Evolutionary conservation across 2,888 invertebrate species (phyloP).

Genomic region (Nemoura dubitans): DNA sequence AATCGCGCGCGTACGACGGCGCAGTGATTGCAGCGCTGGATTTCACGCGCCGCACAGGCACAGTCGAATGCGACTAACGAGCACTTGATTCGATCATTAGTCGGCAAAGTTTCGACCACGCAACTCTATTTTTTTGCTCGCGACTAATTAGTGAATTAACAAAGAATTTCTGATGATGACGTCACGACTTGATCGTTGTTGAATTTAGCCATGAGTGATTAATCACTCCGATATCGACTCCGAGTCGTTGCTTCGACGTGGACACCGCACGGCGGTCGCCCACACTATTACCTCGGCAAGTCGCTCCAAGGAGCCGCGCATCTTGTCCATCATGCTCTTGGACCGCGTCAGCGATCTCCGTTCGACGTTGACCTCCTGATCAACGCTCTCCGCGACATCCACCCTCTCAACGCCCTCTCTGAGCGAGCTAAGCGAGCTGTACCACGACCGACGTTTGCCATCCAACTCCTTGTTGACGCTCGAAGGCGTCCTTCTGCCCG

Average conservation of each 20-base stretch:
- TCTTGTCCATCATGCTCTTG: constrained; percentile 20
- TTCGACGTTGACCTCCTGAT: not conserved
- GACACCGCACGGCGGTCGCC: not conserved
- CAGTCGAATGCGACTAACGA: not conserved
- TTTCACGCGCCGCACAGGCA: not conserved
- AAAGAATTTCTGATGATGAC: not conserved
- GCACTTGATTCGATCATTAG: not conserved
- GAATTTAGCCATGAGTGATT: not conserved
- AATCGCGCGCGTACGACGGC: not conserved
- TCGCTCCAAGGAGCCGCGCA: not conserved
- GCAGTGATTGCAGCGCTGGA: no score
- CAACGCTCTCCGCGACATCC: not conserved
- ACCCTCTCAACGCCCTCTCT: constrained; percentile 57
- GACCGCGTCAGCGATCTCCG: not conserved
- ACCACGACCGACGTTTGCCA: constrained; percentile 56
- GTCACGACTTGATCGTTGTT: constrained; percentile 7
- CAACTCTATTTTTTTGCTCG: not conserved
- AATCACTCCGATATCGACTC: not conserved
- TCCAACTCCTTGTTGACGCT: constrained; percentile 51
- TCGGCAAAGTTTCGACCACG: not conserved
- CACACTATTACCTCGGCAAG: not conserved
- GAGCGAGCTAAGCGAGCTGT: constrained; percentile 57
- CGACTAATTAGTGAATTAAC: constrained; percentile 12
- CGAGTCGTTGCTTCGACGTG: no score
- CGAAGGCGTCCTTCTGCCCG: constrained; percentile 55